Conservation (phyloP, 2,113 vertebrate genomes). For the Columbina picui region DNA sequence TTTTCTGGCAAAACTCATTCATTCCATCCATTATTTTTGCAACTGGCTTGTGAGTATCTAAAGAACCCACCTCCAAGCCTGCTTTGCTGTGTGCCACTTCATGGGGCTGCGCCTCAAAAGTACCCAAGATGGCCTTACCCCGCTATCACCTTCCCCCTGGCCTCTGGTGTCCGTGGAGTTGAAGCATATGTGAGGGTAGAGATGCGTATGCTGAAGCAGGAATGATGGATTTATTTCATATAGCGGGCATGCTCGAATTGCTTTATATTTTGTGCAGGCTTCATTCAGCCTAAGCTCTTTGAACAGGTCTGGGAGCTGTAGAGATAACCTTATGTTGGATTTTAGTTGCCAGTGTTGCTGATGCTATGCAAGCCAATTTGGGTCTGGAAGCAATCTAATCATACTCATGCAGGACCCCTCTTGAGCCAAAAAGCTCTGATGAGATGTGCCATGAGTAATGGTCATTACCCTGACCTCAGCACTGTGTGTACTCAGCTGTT, state of each 20-base stretch:
- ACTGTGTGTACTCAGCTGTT: background rate
- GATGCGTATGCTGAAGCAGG: background rate
- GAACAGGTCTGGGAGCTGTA: background rate
- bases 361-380: background rate
- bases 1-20: background rate
- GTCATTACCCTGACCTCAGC: rapidly evolving
- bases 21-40: conserved; percentile 2
- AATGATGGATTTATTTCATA: background rate
- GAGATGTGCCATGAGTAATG: background rate
- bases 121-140: background rate
- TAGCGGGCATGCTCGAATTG: background rate
- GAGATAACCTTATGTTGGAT: background rate
- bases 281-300: background rate
- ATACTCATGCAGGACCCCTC: background rate
- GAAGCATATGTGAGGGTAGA: background rate
- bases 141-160: background rate
- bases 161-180: background rate
- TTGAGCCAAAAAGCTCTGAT: background rate
- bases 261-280: background rate
- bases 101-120: background rate
- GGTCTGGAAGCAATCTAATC: background rate
- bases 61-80: background rate
- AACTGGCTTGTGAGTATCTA: background rate
- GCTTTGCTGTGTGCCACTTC: background rate
- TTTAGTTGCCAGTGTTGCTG: background rate